These are phyloP conservation scores for Daktulosphaira vitifoliae DNA, from an alignment of 1,140 invertebrate genomes.

Conservation along the genomic window DNA sequence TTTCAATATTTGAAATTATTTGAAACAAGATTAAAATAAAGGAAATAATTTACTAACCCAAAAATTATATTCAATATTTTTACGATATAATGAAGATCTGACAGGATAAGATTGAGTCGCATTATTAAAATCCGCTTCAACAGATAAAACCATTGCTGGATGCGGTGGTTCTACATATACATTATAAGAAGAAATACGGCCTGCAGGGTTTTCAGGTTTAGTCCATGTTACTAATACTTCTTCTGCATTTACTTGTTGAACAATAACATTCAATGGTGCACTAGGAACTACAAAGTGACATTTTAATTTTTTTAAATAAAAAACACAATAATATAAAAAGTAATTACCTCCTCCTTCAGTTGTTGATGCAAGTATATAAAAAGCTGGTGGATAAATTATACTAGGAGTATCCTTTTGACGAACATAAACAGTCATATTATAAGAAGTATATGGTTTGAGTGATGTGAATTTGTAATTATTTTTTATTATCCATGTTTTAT, in stretches of 20 bases:
- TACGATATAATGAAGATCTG: slow-evolving; percentile 42
- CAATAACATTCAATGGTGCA: slow-evolving; percentile 55
- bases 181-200: slow-evolving; percentile 54
- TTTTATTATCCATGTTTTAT: slow-evolving; percentile 50
- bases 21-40: background rate
- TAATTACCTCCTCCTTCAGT: slow-evolving; percentile 53
- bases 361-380: slow-evolving; percentile 54
- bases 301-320: slow-evolving; percentile 16
- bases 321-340: slow-evolving; percentile 19
- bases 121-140: slow-evolving; percentile 43
- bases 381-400: slow-evolving; percentile 50
- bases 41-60: slow-evolving; percentile 48
- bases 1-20: background rate
- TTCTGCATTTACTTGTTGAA: slow-evolving; percentile 54
- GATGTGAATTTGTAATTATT: slow-evolving; percentile 52
- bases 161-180: slow-evolving; percentile 53
- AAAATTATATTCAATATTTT: slow-evolving; percentile 58
- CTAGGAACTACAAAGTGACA: slow-evolving; percentile 49
- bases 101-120: slow-evolving; percentile 45
- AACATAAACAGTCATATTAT: slow-evolving; percentile 70
- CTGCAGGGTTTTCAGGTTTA: slow-evolving; percentile 53
- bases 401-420: slow-evolving; percentile 44
- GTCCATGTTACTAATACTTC: slow-evolving; percentile 59
- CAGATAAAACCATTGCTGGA: slow-evolving; percentile 44
- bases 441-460: slow-evolving; percentile 59